A percentile compares a stretch with the other conserved stretches of the same genome.
Conservation (phyloP, 2,113 vertebrate species). For the Deroptyus accipitrinus region DNA sequence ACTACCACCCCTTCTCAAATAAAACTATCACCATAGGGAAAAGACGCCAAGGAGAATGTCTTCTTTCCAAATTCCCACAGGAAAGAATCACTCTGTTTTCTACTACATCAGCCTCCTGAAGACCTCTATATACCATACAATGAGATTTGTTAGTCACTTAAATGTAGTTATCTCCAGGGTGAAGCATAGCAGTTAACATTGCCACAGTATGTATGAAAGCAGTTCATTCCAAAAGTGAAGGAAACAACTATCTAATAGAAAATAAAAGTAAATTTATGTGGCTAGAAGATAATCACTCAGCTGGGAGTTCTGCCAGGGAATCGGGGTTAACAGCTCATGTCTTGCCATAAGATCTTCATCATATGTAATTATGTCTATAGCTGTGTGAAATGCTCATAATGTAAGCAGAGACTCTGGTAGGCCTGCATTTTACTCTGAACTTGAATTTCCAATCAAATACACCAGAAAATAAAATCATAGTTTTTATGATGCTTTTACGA, state of each 20-base stretch:
- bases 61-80: not conserved
- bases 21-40: not conserved
- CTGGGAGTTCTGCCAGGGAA: slow-evolving; percentile 35
- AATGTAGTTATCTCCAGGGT: not conserved
- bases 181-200: not conserved
- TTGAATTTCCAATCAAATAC: not conserved
- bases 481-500: not conserved
- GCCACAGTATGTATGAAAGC: not conserved
- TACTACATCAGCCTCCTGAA: not conserved
- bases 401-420: not conserved
- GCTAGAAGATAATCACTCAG: slow-evolving; percentile 3
- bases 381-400: slow-evolving; percentile 8
- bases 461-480: not conserved
- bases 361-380: not conserved
- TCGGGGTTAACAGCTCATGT: not conserved
- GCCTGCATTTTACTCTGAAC: not conserved
- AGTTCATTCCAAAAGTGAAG: not conserved
- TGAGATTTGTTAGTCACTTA: not conserved
- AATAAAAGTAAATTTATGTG: slow-evolving; percentile 22
- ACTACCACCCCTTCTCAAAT: not conserved
- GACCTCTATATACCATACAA: not conserved
- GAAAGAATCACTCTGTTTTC: not conserved
- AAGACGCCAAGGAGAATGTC: not conserved
- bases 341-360: slow-evolving; percentile 39
- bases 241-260: not conserved